These are phyloP conservation scores for Gambusia affinis DNA, from an alignment of 2,113 vertebrate genomes.

Conservation along the genomic window DNA sequence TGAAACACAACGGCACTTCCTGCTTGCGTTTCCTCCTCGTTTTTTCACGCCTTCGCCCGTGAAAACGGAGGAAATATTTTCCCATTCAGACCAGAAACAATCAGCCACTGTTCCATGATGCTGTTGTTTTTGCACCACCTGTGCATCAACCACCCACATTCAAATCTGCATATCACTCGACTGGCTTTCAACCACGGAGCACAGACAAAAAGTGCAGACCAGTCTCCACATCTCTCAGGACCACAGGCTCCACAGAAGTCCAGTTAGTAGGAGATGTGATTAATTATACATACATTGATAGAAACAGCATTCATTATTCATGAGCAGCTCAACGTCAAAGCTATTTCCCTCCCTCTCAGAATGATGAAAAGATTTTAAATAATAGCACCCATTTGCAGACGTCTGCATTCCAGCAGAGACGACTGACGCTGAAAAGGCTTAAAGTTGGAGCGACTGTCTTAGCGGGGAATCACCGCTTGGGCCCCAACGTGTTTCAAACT, in stretches of 20 bases:
- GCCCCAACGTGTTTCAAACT: slow-evolving; percentile 48
- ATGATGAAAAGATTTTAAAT: slow-evolving; percentile 83
- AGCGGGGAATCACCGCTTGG: slow-evolving; percentile 47
- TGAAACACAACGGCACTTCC: slow-evolving; percentile 62
- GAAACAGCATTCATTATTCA: slow-evolving; percentile 82
- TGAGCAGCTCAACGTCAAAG: slow-evolving; percentile 77
- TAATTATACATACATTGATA: slow-evolving; percentile 86
- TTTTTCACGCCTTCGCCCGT: slow-evolving; percentile 61
- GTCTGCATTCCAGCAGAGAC: slow-evolving; percentile 75
- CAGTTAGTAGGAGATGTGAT: slow-evolving; percentile 78
- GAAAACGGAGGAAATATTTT: slow-evolving; percentile 61
- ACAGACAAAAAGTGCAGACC: slow-evolving; percentile 60
- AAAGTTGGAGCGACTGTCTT: slow-evolving; percentile 68
- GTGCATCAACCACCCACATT: slow-evolving; percentile 26
- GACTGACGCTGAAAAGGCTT: slow-evolving; percentile 70
- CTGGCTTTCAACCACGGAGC: slow-evolving; percentile 52
- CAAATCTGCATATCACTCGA: slow-evolving; percentile 39
- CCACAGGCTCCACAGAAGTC: slow-evolving; percentile 73
- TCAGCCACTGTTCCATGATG: slow-evolving; percentile 25
- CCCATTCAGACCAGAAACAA: slow-evolving; percentile 57
- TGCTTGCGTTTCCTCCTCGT: slow-evolving; percentile 54
- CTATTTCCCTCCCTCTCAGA: slow-evolving; percentile 75
- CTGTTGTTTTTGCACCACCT: slow-evolving; percentile 48
- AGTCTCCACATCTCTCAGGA: slow-evolving; percentile 73
- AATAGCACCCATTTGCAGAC: slow-evolving; percentile 73